Evolutionary conservation across 2,797 vertebrate species (phyloP), one percentile per base, ranked within the genome.

Genomic region (Meda fulgida): DNA sequence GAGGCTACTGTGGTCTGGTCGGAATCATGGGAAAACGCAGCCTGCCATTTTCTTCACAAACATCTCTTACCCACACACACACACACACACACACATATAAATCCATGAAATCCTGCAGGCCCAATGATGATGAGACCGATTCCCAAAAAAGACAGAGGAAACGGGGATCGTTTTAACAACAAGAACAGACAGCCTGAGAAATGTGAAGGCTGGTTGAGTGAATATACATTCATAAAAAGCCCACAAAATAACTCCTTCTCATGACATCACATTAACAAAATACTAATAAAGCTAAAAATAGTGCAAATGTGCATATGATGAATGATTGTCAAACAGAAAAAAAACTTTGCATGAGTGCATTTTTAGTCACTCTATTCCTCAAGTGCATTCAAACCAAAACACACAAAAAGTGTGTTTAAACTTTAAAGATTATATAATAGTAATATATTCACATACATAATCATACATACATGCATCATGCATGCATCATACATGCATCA

Each of bases 31-130:
- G 73, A 86, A 83, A 86, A 34, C 29, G 0, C 31, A 38, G 51
- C 31, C 51, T 77, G 55, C 26, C 58, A 13, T 34, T 46, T 36
- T 9, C 46, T 48, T 53, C 55, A 23, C 79, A 26, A 63, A 23
- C n/a, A 43, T 16, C 67, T 63, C 67, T 48, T 79, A 73, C 73
- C 85, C 85, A 83, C 80, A 86, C 80, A 76, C 31, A 78, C 72
- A 84, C 18, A 71, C 48, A 51, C 16, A 48, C 46, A 81, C 79
- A 85, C 78, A 73, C 46, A 82, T 51, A 84, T 9, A 75, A 82
- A 71, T 38, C 38, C 58, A 48, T n/a, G 26, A 65, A 51, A 31
- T 81, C 51, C 36, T 36, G 38, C 79, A 67, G 63, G 73, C 46
- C 4, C 13, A 31, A n/a, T 36, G 21, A 48, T 6, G 73, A 58